Evolutionary conservation across 2,888 invertebrate genomes (phyloP).

Genomic region (Noctua comes): DNA sequence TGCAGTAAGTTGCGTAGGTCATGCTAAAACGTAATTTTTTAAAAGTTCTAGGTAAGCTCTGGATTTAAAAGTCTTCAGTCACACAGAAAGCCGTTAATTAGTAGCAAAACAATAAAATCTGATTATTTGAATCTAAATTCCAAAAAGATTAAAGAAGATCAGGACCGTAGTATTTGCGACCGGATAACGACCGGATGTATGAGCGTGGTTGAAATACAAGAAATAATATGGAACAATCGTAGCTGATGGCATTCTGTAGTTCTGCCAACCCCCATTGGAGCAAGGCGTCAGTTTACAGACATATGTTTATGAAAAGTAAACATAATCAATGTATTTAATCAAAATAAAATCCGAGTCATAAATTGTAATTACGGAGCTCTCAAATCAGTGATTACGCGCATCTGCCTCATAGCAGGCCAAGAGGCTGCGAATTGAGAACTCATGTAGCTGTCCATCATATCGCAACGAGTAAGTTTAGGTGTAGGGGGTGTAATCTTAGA

Average conservation of each 20-base stretch:
- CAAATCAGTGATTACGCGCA: slow-evolving; percentile 5
- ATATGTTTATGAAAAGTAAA: not conserved
- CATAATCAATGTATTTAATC: not conserved
- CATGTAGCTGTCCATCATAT: slow-evolving; percentile 2
- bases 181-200: not conserved
- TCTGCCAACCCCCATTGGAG: not conserved
- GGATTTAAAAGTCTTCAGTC: not conserved
- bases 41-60: not conserved
- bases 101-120: not conserved
- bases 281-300: not conserved
- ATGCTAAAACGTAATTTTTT: not conserved
- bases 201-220: not conserved
- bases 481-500: not conserved
- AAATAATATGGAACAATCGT: not conserved
- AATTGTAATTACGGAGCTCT: slow-evolving; percentile 30
- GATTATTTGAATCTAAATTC: not conserved
- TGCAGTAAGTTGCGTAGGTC: not conserved
- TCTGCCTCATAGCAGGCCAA: slow-evolving; percentile 11
- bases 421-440: slow-evolving; percentile 18
- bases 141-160: not conserved
- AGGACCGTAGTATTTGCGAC: not conserved
- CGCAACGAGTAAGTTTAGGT: not conserved
- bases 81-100: no score
- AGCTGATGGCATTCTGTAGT: not conserved
- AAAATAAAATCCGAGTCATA: slow-evolving; percentile 2